Evolutionary conservation across 2,113 vertebrate genomes (phyloP).

Genomic region (Acanthisitta chloris): DNA sequence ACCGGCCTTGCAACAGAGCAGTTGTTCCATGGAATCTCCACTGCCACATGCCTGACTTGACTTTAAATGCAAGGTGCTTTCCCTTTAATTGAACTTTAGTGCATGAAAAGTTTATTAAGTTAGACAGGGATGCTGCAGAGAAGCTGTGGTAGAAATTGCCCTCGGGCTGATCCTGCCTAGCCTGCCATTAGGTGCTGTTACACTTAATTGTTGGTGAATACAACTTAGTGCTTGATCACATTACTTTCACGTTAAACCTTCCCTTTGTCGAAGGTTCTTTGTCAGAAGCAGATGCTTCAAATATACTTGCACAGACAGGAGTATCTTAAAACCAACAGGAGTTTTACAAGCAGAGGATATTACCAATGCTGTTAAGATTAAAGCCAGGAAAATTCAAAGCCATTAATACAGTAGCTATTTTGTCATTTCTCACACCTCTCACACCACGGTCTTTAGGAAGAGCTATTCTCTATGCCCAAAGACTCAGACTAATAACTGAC

Average conservation of each 20-base stretch:
- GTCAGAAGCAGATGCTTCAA: neutral
- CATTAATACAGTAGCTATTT: neutral
- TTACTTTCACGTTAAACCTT: neutral
- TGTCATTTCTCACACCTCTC: neutral
- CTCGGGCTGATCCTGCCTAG: slow-evolving; percentile 1
- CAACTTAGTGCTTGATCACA: neutral
- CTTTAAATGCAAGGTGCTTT: neutral
- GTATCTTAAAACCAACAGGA: neutral
- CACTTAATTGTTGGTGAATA: slow-evolving; percentile 24
- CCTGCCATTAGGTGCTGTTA: slow-evolving; percentile 2
- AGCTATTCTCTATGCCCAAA: neutral
- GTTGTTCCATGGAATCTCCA: fast-evolving
- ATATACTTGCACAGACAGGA: neutral
- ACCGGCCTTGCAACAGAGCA: fast-evolving
- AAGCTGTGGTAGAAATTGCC: neutral
- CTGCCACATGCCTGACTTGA: neutral
- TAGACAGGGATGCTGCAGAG: neutral
- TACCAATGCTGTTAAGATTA: neutral
- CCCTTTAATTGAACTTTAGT: slow-evolving; percentile 16
- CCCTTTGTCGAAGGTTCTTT: neutral
- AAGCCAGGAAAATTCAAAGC: neutral
- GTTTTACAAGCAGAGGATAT: neutral
- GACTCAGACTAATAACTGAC: neutral
- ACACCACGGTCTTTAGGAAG: neutral
- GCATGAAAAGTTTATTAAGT: neutral